These are phyloP conservation scores for Diabrotica virgifera DNA, from an alignment of 1,140 invertebrate genomes.

Conservation along the genomic window DNA sequence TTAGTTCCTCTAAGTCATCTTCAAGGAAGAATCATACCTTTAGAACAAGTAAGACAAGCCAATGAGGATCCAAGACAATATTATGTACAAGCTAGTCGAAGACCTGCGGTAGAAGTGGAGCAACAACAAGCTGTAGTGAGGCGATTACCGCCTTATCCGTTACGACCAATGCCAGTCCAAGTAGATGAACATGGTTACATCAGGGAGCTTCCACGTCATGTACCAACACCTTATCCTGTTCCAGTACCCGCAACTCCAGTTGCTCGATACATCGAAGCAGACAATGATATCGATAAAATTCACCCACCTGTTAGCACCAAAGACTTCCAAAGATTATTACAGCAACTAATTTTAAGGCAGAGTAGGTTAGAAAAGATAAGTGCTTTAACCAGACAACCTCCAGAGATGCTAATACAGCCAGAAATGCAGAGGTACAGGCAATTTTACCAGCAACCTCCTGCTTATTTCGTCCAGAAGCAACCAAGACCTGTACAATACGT, in stretches of 20 bases:
- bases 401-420: conserved; percentile 23
- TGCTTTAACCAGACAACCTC: conserved; percentile 31
- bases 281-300: conserved; percentile 41
- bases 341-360: conserved; percentile 56
- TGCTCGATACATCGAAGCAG: conserved; percentile 30
- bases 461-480: conserved; percentile 26
- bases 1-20: conserved; percentile 50
- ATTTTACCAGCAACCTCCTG: conserved; percentile 29
- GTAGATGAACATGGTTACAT: conserved; percentile 45
- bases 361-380: conserved; percentile 53
- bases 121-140: conserved; percentile 40
- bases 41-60: conserved; percentile 28
- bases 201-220: conserved; percentile 36
- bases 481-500: conserved; percentile 18
- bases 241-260: conserved; percentile 42
- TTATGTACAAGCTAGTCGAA: conserved; percentile 22
- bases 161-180: conserved; percentile 42
- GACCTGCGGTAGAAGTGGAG: conserved; percentile 34
- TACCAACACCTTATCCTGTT: conserved; percentile 39
- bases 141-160: conserved; percentile 25
- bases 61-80: conserved; percentile 32
- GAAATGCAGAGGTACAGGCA: conserved; percentile 14
- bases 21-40: conserved; percentile 40
- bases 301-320: conserved; percentile 55
- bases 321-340: conserved; percentile 57